phyloP scores from a whole-genome alignment of 1,140 invertebrate genomes.

The Lepidurus apus region DNA sequence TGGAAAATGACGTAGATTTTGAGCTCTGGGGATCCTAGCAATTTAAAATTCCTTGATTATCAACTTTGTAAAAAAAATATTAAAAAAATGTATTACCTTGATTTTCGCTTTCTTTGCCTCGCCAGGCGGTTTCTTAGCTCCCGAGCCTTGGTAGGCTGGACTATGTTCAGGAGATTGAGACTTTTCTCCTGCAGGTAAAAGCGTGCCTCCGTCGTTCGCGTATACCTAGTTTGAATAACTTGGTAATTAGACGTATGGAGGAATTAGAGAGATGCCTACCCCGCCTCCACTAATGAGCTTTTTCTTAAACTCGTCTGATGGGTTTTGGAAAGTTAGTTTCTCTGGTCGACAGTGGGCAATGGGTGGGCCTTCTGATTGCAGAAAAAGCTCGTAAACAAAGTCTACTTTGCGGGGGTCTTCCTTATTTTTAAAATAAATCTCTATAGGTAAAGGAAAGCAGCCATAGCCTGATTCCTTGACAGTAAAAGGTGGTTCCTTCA shows the following conservation, averaged over 20 bases:
- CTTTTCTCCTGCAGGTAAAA: constrained; percentile 27
- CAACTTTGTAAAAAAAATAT: background rate
- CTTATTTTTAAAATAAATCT: constrained; percentile 84
- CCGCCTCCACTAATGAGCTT: constrained; percentile 84
- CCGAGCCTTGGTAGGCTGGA: constrained; percentile 31
- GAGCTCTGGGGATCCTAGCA: constrained; percentile 32
- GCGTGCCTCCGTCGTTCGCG: constrained; percentile 26
- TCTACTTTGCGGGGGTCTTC: constrained; percentile 82
- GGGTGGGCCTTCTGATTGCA: constrained; percentile 66
- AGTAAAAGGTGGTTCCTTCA: constrained; percentile 85
- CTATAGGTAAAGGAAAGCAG: constrained; percentile 82
- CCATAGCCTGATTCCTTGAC: constrained; percentile 91
- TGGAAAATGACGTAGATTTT: constrained; percentile 60
- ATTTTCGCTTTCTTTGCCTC: constrained; percentile 63
- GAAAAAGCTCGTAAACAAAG: constrained; percentile 78
- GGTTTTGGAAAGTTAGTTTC: constrained; percentile 73
- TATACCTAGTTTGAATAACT: constrained; percentile 23
- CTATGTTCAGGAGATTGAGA: constrained; percentile 14
- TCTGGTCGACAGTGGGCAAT: constrained; percentile 60
- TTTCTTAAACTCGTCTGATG: constrained; percentile 79
- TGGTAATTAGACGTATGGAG: background rate
- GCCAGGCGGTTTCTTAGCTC: constrained; percentile 41
- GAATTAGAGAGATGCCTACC: constrained; percentile 45
- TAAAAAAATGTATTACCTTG: constrained; percentile 44
- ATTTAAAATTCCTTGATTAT: background rate